Percentiles rank a stretch among this genome's conserved stretches.
These are phyloP conservation scores for Agrotis segetum DNA, from an alignment of 2,888 invertebrate species.

Conservation along the genomic window DNA sequence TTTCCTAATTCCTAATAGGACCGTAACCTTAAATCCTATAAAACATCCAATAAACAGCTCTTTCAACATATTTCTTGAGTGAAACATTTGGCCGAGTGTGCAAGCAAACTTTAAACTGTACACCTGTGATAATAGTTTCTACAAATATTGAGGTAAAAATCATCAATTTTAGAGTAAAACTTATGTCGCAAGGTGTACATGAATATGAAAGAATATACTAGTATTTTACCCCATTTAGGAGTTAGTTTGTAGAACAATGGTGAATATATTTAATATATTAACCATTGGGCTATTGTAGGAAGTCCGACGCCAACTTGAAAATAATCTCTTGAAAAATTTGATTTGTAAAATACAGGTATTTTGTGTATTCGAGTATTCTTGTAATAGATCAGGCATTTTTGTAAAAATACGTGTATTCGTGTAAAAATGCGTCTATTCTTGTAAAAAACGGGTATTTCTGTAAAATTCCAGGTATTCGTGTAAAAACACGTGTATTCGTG, in stretches of 20 bases:
- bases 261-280: background rate
- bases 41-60: slow-evolving; percentile 36
- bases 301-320: background rate
- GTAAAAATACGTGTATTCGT: background rate
- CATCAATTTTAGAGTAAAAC: background rate
- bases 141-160: background rate
- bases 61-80: slow-evolving; percentile 40
- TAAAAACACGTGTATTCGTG: background rate
- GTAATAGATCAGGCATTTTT: background rate
- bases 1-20: background rate
- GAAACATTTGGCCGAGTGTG: slow-evolving; percentile 54
- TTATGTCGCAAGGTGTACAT: slow-evolving; percentile 22
- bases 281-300: background rate
- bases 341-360: background rate
- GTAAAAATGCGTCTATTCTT: background rate
- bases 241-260: slow-evolving; percentile 8
- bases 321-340: background rate
- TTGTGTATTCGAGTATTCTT: background rate
- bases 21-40: background rate
- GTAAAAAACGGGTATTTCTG: background rate
- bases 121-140: slow-evolving; percentile 17
- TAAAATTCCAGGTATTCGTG: background rate
- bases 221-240: background rate
- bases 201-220: background rate
- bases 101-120: slow-evolving; percentile 31